These are phyloP conservation scores for Apamea epomidion DNA, from an alignment of 2,888 invertebrate genomes.

Conservation along the genomic window DNA sequence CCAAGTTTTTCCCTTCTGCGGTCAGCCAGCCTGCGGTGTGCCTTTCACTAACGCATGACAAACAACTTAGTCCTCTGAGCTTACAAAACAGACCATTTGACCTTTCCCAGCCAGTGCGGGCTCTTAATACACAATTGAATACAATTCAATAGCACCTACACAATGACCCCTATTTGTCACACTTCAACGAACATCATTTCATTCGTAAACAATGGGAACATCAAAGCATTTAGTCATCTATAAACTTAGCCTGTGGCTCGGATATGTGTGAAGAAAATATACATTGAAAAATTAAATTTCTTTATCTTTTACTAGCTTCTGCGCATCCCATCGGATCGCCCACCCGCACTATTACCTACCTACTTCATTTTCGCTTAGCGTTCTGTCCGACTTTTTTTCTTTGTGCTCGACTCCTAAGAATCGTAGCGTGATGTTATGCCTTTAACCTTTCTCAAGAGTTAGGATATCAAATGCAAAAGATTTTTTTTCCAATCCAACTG, in stretches of 20 bases:
- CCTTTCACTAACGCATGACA: constrained; percentile 6
- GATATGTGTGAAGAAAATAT: constrained; percentile 4
- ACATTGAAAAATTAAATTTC: not conserved
- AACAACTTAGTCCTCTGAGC: constrained; percentile 27
- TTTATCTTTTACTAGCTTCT: not conserved
- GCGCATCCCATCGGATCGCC: no score
- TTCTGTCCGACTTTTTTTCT: no score
- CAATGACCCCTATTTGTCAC: constrained; percentile 53
- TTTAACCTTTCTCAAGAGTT: no score
- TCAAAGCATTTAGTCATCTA: constrained; percentile 43
- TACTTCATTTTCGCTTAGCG: no score
- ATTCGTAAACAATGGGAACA: constrained; percentile 53
- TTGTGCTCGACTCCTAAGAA: no score
- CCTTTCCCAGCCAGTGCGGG: constrained; percentile 43
- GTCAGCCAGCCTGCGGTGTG: constrained; percentile 20
- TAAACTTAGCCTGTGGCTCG: not conserved
- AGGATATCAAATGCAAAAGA: no score
- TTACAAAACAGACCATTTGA: constrained; percentile 39
- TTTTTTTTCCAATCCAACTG: no score
- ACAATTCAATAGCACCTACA: constrained; percentile 46
- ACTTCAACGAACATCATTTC: constrained; percentile 52
- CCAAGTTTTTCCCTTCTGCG: constrained; percentile 7
- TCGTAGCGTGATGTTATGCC: no score
- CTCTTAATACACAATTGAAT: constrained; percentile 38
- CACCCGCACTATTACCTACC: no score